Conservation (phyloP, 2,113 vertebrate species). For the Oryzias curvinotus region DNA sequence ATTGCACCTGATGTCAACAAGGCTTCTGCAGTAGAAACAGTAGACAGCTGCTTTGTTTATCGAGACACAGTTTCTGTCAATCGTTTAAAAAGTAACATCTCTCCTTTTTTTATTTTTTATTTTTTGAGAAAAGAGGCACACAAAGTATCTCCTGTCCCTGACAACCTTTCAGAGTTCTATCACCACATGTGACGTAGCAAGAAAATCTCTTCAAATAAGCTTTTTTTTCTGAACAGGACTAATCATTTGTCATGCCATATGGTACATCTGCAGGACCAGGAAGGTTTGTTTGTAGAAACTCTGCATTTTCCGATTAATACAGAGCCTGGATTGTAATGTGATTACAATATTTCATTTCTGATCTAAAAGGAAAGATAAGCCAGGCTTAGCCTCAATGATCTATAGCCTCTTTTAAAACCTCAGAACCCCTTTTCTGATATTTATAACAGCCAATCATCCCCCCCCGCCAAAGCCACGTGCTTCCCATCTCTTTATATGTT, state of each 20-base stretch:
- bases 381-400: constrained; percentile 60
- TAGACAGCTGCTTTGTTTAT: constrained; percentile 28
- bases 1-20: constrained; percentile 67
- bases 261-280: constrained; percentile 19
- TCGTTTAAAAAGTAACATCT: constrained; percentile 29
- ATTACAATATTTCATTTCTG: constrained; percentile 69
- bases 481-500: constrained; percentile 10
- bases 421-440: constrained; percentile 56
- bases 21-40: constrained; percentile 41
- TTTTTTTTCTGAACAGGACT: constrained; percentile 47
- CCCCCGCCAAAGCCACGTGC: constrained; percentile 12
- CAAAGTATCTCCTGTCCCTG: constrained; percentile 13
- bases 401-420: constrained; percentile 73
- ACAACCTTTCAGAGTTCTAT: constrained; percentile 50
- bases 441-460: constrained; percentile 51
- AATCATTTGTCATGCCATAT: constrained; percentile 46
- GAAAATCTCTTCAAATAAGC: constrained; percentile 59
- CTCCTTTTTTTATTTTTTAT: too few species aligned
- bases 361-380: constrained; percentile 62
- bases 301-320: constrained; percentile 60
- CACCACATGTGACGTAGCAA: constrained; percentile 12
- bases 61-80: constrained; percentile 9
- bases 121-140: constrained; percentile 13
- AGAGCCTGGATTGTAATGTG: constrained; percentile 57
- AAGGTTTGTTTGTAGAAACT: constrained; percentile 61